phyloP scores from a whole-genome alignment of 2,113 vertebrate species.

The Amblyornis subalaris region DNA sequence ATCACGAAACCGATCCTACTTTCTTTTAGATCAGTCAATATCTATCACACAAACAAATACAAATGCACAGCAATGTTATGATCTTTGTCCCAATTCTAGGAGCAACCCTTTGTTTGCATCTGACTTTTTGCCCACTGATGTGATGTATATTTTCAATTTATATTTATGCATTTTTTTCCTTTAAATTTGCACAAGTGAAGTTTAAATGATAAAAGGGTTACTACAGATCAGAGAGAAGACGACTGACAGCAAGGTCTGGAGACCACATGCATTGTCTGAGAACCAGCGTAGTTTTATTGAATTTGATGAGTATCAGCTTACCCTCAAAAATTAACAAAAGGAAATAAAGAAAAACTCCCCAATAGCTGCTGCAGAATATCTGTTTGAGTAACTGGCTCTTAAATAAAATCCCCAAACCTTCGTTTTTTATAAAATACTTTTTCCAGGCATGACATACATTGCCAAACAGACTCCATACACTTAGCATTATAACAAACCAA shows the following conservation, averaged over 20 bases:
- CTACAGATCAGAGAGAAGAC: constrained; percentile 23
- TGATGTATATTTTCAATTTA: background rate
- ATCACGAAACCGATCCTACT: background rate
- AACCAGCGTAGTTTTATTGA: background rate
- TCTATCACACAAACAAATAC: background rate
- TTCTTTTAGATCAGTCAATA: background rate
- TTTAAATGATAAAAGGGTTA: constrained; percentile 50
- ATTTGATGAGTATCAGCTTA: background rate
- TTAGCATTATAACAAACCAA: background rate
- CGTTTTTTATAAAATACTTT: background rate
- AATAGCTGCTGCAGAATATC: background rate
- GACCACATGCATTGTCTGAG: constrained; percentile 4
- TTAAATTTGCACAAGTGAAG: constrained; percentile 5
- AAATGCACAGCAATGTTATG: rapidly evolving
- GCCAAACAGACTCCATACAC: background rate
- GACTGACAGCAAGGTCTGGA: constrained; percentile 37
- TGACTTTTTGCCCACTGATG: background rate
- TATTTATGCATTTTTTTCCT: background rate
- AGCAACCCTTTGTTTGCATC: background rate
- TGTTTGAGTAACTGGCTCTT: background rate
- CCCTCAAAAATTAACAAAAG: constrained; percentile 6
- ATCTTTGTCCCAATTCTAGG: background rate
- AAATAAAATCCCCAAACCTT: background rate
- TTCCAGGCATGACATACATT: background rate
- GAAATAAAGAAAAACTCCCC: background rate